Evolutionary conservation across 2,888 invertebrate species (phyloP).

Genomic region (Aspidiotus destructor): DNA sequence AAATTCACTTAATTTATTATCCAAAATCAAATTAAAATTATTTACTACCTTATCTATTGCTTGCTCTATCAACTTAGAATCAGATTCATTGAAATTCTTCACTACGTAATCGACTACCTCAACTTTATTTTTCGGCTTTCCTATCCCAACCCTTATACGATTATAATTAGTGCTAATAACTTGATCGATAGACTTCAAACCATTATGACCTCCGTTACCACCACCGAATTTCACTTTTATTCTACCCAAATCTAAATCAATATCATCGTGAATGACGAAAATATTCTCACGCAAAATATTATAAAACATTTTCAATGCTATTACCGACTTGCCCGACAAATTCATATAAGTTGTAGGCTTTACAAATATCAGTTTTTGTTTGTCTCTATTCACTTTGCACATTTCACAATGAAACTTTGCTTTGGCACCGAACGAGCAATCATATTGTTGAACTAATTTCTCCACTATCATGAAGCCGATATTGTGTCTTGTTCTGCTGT

Average conservation of each 20-base stretch:
- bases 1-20: not conserved
- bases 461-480: conserved; percentile 17
- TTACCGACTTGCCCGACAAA: conserved; percentile 7
- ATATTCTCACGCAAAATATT: not conserved
- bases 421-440: conserved; percentile 33
- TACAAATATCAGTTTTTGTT: conserved; percentile 21
- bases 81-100: not conserved
- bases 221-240: conserved; percentile 6
- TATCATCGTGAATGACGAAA: conserved; percentile 14
- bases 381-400: conserved; percentile 33
- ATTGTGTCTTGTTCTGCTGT: not conserved
- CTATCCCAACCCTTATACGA: conserved; percentile 7
- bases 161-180: not conserved
- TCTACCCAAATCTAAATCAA: conserved; percentile 3
- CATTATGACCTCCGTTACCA: conserved; percentile 13
- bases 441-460: conserved; percentile 35
- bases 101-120: conserved; percentile 5
- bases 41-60: conserved; percentile 3
- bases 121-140: not conserved
- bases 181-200: conserved; percentile 1
- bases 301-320: conserved; percentile 8
- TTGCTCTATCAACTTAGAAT: not conserved
- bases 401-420: conserved; percentile 26
- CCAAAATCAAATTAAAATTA: not conserved
- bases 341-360: conserved; percentile 17